phyloP scores from a whole-genome alignment of 2,113 vertebrate genomes.

The Labeo rohita region DNA sequence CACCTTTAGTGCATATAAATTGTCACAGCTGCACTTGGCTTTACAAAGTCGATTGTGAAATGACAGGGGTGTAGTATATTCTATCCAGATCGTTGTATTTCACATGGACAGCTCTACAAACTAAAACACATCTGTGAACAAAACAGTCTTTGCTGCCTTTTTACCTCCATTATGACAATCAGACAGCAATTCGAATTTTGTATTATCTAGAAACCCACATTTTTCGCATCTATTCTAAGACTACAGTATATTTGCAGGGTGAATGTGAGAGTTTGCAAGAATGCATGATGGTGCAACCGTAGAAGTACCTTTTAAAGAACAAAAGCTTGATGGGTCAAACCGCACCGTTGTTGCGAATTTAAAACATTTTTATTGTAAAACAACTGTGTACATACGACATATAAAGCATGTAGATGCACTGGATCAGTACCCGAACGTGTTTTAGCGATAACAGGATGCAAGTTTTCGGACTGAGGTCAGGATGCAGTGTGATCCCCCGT shows the following conservation, averaged over 20 bases:
- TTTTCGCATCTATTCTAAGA: slow-evolving; percentile 16
- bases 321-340: slow-evolving; percentile 47
- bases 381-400: slow-evolving; percentile 79
- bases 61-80: slow-evolving; percentile 20
- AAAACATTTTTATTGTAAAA: slow-evolving; percentile 82
- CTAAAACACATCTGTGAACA: slow-evolving; percentile 8
- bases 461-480: slow-evolving; percentile 64
- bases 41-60: slow-evolving; percentile 19
- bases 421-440: slow-evolving; percentile 62
- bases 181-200: slow-evolving; percentile 12
- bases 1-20: background rate
- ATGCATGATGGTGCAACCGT: slow-evolving; percentile 40
- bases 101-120: slow-evolving; percentile 19
- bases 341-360: slow-evolving; percentile 63
- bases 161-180: slow-evolving; percentile 16
- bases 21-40: background rate
- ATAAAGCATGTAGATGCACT: slow-evolving; percentile 72
- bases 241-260: slow-evolving; percentile 29
- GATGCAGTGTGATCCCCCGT: slow-evolving; percentile 62
- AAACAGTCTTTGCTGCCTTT: background rate
- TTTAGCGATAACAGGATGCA: slow-evolving; percentile 55
- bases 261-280: background rate
- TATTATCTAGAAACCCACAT: background rate
- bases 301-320: slow-evolving; percentile 61
- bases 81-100: slow-evolving; percentile 15